Evolutionary conservation across 2,113 vertebrate genomes (phyloP), one percentile per base, ranked within the genome.

Genomic region (Engraulis encrasicolus): DNA sequence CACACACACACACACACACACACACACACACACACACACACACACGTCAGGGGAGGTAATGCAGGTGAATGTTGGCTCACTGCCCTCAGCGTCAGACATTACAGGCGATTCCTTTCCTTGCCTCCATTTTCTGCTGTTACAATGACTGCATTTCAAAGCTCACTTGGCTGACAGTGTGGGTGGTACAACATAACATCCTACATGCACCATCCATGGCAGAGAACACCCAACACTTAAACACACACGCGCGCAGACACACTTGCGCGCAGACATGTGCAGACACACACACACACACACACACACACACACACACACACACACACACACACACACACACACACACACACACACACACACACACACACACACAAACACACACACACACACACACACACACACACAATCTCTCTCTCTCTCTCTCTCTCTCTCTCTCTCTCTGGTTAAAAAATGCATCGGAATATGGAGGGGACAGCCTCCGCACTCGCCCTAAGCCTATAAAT

Each of bases 61-160:
- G 95, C 95, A 96, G 94, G 96, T 96, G 95, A 71, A 95, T 95
- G 95, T 94, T 91, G 94, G 93, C 94, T 89, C 93, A 91, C 94
- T 96, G 95, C 94, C 95, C 93, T 93, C 84, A 93, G 95, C 96
- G 95, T 96, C 95, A 92, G 94, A 96, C 95, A 93, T 96, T 96
- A 96, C 94, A 95, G 96, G 94, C 94, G 94, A 96, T 95, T 95
- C 95, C 94, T 93, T 95, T 95, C 95, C 94, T 93, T 91, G 94
- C 94, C 94, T 94, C 95, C 95, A 95, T 96, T 96, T 95, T 94
- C 94, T 71, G 94, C 91, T 87, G 92, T 92, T 95, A 96, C 96
- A 96, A 97, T 97, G 96, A 96, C 96, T 97, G 96, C 96, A 97
- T 97, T 97, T 97, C 96, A 97, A 96, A 96, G 95, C 95, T 96